Percentiles rank a stretch among this genome's conserved stretches.
Conservation (phyloP, 2,888 invertebrate genomes). For the Gymnoscelis rufifasciata region DNA sequence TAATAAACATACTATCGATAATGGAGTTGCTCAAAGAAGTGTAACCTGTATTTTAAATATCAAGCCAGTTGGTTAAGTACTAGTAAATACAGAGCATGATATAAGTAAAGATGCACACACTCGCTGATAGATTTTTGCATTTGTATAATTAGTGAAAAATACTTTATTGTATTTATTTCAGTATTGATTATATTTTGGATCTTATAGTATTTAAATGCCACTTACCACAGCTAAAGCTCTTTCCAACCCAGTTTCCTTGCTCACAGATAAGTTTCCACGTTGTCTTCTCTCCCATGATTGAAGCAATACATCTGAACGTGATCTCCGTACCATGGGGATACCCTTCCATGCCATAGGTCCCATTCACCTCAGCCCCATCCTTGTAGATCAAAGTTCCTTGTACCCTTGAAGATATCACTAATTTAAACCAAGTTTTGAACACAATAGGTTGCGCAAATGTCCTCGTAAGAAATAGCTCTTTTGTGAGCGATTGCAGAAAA, state of each 20-base stretch:
- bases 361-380: slow-evolving; percentile 83
- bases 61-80: too few relatives aligned
- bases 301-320: slow-evolving; percentile 89
- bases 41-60: too few relatives aligned
- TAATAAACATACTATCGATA: too few relatives aligned
- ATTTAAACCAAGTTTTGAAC: slow-evolving; percentile 16
- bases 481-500: slow-evolving; percentile 11
- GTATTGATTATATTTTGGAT: too few relatives aligned
- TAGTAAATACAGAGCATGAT: too few relatives aligned
- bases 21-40: too few relatives aligned
- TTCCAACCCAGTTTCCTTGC: slow-evolving; percentile 90
- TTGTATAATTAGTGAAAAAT: too few relatives aligned
- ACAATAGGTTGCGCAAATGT: neutral
- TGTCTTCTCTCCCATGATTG: slow-evolving; percentile 88
- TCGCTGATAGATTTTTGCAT: too few relatives aligned
- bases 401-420: slow-evolving; percentile 66
- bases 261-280: slow-evolving; percentile 92
- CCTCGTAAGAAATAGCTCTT: slow-evolving; percentile 7
- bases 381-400: slow-evolving; percentile 88
- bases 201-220: neutral
- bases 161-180: too few relatives aligned
- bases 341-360: slow-evolving; percentile 80
- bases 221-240: slow-evolving; percentile 88
- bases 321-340: slow-evolving; percentile 91
- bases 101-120: too few relatives aligned